Conservation (phyloP, 2,797 vertebrate species). For the Alosa sapidissima region DNA sequence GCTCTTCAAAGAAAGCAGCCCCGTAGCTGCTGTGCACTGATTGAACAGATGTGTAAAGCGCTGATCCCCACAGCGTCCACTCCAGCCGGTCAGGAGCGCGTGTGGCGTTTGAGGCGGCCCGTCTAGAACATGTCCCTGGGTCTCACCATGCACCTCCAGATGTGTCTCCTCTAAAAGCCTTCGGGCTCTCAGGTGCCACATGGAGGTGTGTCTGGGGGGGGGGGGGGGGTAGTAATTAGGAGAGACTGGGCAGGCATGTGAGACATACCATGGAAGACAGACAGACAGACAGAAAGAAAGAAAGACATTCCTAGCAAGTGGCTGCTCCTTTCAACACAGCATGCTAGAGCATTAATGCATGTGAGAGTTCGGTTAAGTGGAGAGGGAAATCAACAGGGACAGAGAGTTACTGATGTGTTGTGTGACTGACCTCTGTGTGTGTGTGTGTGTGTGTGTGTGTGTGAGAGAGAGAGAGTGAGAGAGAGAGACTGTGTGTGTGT, state of each 20-base stretch:
- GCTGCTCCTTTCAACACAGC: background rate
- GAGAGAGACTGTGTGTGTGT: background rate
- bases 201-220: too few relatives aligned
- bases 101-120: background rate
- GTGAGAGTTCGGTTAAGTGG: background rate
- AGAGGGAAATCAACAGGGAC: conserved; percentile 1
- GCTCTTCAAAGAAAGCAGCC: background rate
- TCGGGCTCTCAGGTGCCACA: background rate
- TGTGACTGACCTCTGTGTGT: too few relatives aligned
- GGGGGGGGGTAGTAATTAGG: background rate
- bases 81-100: background rate
- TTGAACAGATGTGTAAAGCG: conserved; percentile 1
- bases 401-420: background rate
- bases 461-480: background rate
- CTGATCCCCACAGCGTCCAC: background rate
- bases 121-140: too few relatives aligned
- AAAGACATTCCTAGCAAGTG: background rate
- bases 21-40: background rate
- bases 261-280: background rate
- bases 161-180: background rate
- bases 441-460: background rate
- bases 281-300: background rate
- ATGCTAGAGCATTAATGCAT: background rate
- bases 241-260: background rate
- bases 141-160: background rate